Conservation (phyloP, 2,888 invertebrate genomes). For the Masnerella sp. region DNA sequence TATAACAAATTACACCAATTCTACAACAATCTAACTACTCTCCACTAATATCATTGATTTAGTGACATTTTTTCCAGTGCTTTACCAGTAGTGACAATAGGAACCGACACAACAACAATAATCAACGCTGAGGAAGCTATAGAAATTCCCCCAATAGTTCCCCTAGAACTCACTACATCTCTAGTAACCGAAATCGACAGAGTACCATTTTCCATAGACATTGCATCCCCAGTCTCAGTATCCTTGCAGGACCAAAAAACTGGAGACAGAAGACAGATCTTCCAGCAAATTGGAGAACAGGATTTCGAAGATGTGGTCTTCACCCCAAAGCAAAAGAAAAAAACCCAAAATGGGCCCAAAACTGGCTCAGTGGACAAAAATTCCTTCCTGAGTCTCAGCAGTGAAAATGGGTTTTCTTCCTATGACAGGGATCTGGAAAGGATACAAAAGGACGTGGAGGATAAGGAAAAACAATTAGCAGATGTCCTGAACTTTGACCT, state of each 20-base stretch:
- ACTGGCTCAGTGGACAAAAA: too few relatives aligned
- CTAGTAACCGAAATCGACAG: slow-evolving; percentile 64
- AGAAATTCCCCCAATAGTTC: slow-evolving; percentile 82
- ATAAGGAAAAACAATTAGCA: slow-evolving; percentile 86
- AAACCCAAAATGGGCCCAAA: slow-evolving; percentile 47
- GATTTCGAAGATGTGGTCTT: slow-evolving; percentile 85
- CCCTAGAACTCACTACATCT: slow-evolving; percentile 67
- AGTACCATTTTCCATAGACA: slow-evolving; percentile 1
- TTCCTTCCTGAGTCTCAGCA: slow-evolving; percentile 67
- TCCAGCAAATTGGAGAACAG: slow-evolving; percentile 85
- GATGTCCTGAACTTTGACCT: slow-evolving; percentile 83
- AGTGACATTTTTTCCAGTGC: slow-evolving; percentile 65
- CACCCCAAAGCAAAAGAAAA: slow-evolving; percentile 80
- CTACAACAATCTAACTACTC: too few relatives aligned
- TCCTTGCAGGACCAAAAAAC: slow-evolving; percentile 48
- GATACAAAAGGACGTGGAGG: slow-evolving; percentile 85
- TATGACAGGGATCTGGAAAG: slow-evolving; percentile 77
- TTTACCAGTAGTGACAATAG: slow-evolving; percentile 69
- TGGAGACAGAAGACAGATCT: slow-evolving; percentile 82
- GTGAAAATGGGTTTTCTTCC: slow-evolving; percentile 67
- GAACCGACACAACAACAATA: slow-evolving; percentile 78
- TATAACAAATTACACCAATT: too few relatives aligned
- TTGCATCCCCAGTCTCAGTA: slow-evolving; percentile 28
- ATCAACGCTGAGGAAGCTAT: slow-evolving; percentile 86
- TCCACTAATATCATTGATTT: too few relatives aligned